A percentile compares a stretch with the other conserved stretches of the same genome.
Conservation (phyloP, 2,113 vertebrate species). For the Tamias sibiricus region DNA sequence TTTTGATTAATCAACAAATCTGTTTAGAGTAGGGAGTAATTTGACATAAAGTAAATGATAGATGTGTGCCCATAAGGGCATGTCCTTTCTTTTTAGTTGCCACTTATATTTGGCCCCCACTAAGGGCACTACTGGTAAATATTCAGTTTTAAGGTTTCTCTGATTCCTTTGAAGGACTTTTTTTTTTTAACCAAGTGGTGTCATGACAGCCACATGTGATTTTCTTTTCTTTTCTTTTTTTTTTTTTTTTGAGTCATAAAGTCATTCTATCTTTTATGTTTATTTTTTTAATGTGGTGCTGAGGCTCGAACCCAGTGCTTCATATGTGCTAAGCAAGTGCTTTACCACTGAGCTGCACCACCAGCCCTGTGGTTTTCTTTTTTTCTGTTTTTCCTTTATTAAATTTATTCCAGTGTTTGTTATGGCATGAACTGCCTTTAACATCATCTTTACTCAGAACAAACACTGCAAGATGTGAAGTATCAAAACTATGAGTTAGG, state of each 20-base stretch:
- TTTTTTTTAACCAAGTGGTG: not conserved
- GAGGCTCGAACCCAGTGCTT: no score
- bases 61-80: not conserved
- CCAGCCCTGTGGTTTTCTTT: not conserved
- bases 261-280: no score
- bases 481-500: not conserved
- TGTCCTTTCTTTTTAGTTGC: not conserved
- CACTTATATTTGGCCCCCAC: not conserved
- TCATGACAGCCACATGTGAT: not conserved
- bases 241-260: not conserved
- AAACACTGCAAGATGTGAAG: not conserved
- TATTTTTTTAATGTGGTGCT: no score
- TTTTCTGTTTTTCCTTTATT: slow-evolving; percentile 11
- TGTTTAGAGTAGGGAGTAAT: slow-evolving; percentile 50
- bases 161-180: slow-evolving; percentile 33
- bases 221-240: not conserved
- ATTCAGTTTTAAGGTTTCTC: slow-evolving; percentile 44
- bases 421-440: slow-evolving; percentile 34
- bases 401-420: slow-evolving; percentile 9
- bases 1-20: slow-evolving; percentile 32
- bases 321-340: no score
- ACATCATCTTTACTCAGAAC: slow-evolving; percentile 26
- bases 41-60: slow-evolving; percentile 31
- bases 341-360: no score
- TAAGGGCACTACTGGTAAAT: not conserved